phyloP scores from a whole-genome alignment of 1,140 invertebrate species.

The Anadara kagoshimensis region DNA sequence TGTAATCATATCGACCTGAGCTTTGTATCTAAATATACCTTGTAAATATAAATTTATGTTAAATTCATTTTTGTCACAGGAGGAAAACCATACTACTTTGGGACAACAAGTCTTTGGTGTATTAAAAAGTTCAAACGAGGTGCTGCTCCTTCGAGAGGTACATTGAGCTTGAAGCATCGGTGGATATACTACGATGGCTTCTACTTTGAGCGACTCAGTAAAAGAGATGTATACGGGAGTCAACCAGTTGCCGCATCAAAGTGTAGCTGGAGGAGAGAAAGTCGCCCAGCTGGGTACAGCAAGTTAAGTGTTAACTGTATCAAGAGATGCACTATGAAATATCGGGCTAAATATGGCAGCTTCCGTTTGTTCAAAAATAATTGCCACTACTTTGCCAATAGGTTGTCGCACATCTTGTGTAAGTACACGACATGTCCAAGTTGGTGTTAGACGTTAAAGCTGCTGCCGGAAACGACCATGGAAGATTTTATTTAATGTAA shows the following conservation, averaged over 20 bases:
- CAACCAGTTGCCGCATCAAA: background rate
- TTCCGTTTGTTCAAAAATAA: constrained; percentile 17
- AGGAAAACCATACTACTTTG: constrained; percentile 21
- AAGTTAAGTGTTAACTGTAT: constrained; percentile 12
- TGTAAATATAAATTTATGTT: too few relatives aligned
- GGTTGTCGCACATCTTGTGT: constrained; percentile 9
- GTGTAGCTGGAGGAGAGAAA: background rate
- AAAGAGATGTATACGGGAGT: background rate
- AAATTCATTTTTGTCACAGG: background rate
- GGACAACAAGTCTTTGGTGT: constrained; percentile 17
- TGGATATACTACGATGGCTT: constrained; percentile 16
- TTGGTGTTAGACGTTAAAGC: constrained; percentile 1
- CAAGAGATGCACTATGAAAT: constrained; percentile 13
- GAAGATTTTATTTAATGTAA: too few relatives aligned
- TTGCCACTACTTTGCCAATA: constrained; percentile 28
- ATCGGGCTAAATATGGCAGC: constrained; percentile 1
- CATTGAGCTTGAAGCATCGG: constrained; percentile 2
- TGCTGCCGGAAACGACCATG: too few relatives aligned
- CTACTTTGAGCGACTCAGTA: constrained; percentile 14
- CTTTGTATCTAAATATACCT: too few relatives aligned
- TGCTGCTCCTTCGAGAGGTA: background rate
- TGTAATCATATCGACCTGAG: too few relatives aligned
- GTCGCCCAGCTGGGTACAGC: constrained; percentile 17
- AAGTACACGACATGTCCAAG: background rate
- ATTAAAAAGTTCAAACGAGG: background rate